Conservation (phyloP, 2,113 vertebrate species). For the Hypanus sabinus region DNA sequence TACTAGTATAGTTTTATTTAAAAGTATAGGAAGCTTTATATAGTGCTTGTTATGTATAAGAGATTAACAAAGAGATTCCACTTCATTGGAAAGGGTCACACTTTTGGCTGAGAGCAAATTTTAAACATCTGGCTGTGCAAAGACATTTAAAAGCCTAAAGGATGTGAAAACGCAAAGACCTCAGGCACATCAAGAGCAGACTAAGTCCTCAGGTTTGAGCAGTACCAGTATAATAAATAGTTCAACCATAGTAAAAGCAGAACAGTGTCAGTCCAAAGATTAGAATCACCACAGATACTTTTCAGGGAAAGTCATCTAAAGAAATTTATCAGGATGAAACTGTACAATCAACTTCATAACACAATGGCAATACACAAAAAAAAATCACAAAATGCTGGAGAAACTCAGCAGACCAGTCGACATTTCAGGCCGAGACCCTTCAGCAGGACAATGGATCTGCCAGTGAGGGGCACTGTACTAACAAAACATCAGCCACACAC, state of each 20-base stretch:
- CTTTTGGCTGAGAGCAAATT: too few species aligned
- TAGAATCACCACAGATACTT: background rate
- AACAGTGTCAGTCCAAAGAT: background rate
- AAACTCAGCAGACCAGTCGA: too few species aligned
- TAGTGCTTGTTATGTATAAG: too few species aligned
- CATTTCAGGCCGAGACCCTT: too few species aligned
- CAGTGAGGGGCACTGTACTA: background rate
- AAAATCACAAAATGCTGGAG: too few species aligned
- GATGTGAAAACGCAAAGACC: background rate
- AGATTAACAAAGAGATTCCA: too few species aligned
- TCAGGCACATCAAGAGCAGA: background rate
- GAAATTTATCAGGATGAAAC: background rate
- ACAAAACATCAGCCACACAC: background rate
- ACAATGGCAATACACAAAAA: background rate
- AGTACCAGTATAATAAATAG: background rate
- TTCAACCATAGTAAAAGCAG: background rate
- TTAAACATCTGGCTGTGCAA: too few species aligned
- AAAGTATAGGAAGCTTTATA: too few species aligned
- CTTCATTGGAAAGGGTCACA: too few species aligned
- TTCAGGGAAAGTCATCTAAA: background rate
- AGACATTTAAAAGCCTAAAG: too few species aligned
- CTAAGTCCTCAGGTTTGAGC: background rate
- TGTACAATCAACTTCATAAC: background rate
- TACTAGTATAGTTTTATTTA: too few species aligned
- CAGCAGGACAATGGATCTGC: background rate